A percentile compares a stretch with the other conserved stretches of the same genome.
These are phyloP conservation scores for Cabera pusaria DNA, from an alignment of 2,888 invertebrate species.

Conservation along the genomic window DNA sequence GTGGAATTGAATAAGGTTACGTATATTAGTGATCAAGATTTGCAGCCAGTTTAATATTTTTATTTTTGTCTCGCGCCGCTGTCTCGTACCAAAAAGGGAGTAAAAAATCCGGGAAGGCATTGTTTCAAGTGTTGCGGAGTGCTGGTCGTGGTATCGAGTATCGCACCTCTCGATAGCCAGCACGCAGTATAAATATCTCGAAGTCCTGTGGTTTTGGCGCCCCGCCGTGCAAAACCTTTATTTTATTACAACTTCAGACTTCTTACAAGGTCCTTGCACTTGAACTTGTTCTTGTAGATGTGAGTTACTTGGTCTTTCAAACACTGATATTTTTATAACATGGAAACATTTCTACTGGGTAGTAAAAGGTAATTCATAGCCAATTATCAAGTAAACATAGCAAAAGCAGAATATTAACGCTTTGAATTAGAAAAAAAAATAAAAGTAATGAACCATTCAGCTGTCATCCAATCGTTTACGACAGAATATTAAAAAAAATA, in stretches of 20 bases:
- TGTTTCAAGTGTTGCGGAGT: slow-evolving; percentile 39
- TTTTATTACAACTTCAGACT: slow-evolving; percentile 61
- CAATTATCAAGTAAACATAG: too few relatives aligned
- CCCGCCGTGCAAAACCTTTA: slow-evolving; percentile 59
- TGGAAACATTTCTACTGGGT: too few relatives aligned
- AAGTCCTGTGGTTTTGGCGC: slow-evolving; percentile 53
- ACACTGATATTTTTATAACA: too few relatives aligned
- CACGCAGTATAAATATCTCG: slow-evolving; percentile 40
- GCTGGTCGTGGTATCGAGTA: slow-evolving; percentile 44
- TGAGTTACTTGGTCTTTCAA: slow-evolving; percentile 10
- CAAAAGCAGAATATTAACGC: too few relatives aligned
- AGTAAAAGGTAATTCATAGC: too few relatives aligned
- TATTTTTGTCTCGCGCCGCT: slow-evolving; percentile 14
- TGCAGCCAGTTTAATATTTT: slow-evolving; percentile 13
- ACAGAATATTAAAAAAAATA: too few relatives aligned
- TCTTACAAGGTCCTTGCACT: slow-evolving; percentile 65
- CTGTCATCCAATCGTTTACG: too few relatives aligned
- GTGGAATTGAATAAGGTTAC: slow-evolving; percentile 15
- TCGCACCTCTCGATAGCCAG: slow-evolving; percentile 41
- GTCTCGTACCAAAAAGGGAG: slow-evolving; percentile 30
- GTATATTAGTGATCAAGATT: slow-evolving; percentile 21
- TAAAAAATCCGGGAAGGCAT: slow-evolving; percentile 39
- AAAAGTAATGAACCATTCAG: too few relatives aligned
- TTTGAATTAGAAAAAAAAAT: too few relatives aligned
- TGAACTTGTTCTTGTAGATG: slow-evolving; percentile 36